These are phyloP conservation scores for Napeogenes sylphis DNA, from an alignment of 2,888 invertebrate genomes.

Conservation along the genomic window DNA sequence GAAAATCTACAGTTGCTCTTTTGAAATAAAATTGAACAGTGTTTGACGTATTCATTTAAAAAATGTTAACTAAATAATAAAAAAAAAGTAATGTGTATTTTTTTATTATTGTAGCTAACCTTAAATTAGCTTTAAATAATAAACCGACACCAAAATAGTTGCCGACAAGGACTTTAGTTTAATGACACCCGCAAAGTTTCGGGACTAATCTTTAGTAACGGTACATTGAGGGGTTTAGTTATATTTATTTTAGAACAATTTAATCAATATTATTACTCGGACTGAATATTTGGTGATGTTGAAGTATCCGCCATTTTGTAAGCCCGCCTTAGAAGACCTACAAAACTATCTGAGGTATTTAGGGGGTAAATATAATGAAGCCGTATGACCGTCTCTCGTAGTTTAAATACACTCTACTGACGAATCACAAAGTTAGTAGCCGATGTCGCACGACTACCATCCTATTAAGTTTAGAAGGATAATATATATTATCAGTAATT, in stretches of 20 bases:
- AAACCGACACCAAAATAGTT: slow-evolving; percentile 45
- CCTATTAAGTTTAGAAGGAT: too few species aligned
- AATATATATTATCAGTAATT: too few species aligned
- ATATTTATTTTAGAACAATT: slow-evolving; percentile 32
- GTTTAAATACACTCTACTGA: slow-evolving; percentile 16
- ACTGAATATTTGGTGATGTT: slow-evolving; percentile 32
- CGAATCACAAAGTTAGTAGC: slow-evolving; percentile 22
- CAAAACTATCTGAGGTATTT: slow-evolving; percentile 55
- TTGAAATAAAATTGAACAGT: too few species aligned
- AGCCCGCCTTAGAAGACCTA: slow-evolving; percentile 61
- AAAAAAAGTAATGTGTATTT: too few species aligned
- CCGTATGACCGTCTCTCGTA: slow-evolving; percentile 40
- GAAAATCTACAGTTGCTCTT: too few species aligned
- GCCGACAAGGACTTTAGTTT: slow-evolving; percentile 36
- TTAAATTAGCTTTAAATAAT: slow-evolving; percentile 20
- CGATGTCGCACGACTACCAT: neutral
- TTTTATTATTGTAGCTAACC: neutral
- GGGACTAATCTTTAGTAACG: slow-evolving; percentile 32
- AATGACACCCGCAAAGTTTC: slow-evolving; percentile 39
- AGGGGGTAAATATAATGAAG: slow-evolving; percentile 55
- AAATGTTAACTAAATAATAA: too few species aligned
- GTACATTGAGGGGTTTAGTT: slow-evolving; percentile 10
- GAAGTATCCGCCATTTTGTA: slow-evolving; percentile 65
- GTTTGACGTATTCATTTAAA: too few species aligned
- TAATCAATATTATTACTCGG: slow-evolving; percentile 17